These are phyloP conservation scores for Rhopalosiphum maidis DNA, from an alignment of 1,140 invertebrate species.

Conservation along the genomic window DNA sequence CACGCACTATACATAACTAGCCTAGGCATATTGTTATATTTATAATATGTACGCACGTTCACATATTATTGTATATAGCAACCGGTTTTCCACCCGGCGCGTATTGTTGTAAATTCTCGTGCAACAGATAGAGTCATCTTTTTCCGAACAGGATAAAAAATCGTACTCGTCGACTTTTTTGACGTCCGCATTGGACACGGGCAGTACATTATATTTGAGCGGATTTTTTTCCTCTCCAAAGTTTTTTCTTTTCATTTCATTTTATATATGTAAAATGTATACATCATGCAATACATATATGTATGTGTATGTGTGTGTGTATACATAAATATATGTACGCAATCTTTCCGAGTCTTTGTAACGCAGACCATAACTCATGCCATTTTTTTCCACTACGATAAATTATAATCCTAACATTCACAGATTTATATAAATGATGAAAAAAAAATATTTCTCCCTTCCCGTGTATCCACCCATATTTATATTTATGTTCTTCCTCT, in stretches of 20 bases:
- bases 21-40: not conserved
- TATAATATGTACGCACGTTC: not conserved
- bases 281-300: not conserved
- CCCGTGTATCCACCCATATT: not conserved
- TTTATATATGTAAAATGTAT: not conserved
- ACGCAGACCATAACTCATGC: conserved; percentile 46
- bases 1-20: not conserved
- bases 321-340: not conserved
- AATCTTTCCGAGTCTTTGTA: conserved; percentile 31
- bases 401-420: conserved; percentile 38
- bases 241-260: conserved; percentile 2
- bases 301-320: not conserved
- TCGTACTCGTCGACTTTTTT: conserved; percentile 35
- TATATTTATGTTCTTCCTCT: conserved; percentile 23
- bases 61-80: conserved; percentile 7
- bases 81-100: conserved; percentile 30
- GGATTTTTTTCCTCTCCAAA: conserved; percentile 37
- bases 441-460: conserved; percentile 2
- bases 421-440: conserved; percentile 43
- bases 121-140: conserved; percentile 33
- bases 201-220: conserved; percentile 37
- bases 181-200: conserved; percentile 42
- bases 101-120: conserved; percentile 46
- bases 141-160: conserved; percentile 23
- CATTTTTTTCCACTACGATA: conserved; percentile 44